phyloP scores from a whole-genome alignment of 2,888 invertebrate genomes.

The Aspidiotus rigidus region DNA sequence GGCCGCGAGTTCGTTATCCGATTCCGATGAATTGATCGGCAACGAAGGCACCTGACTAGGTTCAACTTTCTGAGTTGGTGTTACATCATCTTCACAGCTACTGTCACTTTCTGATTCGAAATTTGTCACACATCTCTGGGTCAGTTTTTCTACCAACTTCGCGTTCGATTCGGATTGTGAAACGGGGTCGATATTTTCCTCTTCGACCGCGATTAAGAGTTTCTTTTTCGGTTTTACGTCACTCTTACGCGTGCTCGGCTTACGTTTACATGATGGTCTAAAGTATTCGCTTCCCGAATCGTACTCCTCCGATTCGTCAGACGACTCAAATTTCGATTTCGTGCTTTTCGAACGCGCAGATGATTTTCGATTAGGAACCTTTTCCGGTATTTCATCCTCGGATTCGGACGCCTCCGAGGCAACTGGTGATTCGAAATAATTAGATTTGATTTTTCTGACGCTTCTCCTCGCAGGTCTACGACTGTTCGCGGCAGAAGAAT shows the following conservation, averaged over 20 bases:
- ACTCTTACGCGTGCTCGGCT: background rate
- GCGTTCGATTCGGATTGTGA: background rate
- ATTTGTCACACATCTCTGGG: slow-evolving; percentile 1
- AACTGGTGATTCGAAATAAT: slow-evolving; percentile 26
- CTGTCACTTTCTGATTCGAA: slow-evolving; percentile 21
- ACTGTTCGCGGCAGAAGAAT: background rate
- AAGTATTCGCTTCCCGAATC: background rate
- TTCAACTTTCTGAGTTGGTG: background rate
- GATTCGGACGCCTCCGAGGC: slow-evolving; percentile 4
- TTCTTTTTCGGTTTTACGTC: background rate
- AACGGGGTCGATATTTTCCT: background rate
- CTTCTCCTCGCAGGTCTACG: background rate
- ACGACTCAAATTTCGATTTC: background rate
- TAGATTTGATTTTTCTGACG: slow-evolving; percentile 6
- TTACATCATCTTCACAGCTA: slow-evolving; percentile 9
- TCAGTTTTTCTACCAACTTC: background rate
- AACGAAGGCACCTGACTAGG: background rate
- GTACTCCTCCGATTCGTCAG: background rate
- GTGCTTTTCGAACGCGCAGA: background rate
- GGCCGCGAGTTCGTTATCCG: slow-evolving; percentile 3
- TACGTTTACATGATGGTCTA: background rate
- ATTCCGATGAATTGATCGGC: background rate
- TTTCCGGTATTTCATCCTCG: slow-evolving; percentile 2
- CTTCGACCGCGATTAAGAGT: background rate
- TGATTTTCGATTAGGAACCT: background rate